phyloP scores from a whole-genome alignment of 2,888 invertebrate species.

The Trachelus tabidus region DNA sequence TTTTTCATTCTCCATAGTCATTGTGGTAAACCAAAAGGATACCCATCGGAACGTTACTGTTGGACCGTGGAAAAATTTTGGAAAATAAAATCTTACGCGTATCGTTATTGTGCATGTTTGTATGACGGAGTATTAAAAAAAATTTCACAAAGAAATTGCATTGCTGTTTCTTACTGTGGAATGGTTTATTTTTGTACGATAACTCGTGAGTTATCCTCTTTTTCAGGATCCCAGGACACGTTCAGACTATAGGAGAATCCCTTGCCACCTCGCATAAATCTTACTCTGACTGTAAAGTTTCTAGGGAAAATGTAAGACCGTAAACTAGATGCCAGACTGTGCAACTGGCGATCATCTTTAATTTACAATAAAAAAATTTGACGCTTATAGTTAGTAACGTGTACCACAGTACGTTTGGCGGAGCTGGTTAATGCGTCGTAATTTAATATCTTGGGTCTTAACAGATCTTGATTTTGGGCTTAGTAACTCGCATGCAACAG shows the following conservation, averaged over 20 bases:
- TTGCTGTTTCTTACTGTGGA: background rate
- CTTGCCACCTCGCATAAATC: background rate
- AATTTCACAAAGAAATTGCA: background rate
- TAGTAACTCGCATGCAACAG: constrained; percentile 9
- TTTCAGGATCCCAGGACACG: background rate
- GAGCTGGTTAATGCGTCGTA: background rate
- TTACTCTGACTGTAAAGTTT: background rate
- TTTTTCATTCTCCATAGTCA: background rate
- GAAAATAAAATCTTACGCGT: background rate
- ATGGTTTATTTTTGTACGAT: background rate
- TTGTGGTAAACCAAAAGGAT: background rate
- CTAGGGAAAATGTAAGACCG: background rate
- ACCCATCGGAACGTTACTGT: background rate
- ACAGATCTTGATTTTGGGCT: constrained; percentile 12
- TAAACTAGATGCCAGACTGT: background rate
- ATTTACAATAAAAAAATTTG: background rate
- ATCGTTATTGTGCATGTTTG: background rate
- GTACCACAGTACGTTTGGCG: background rate
- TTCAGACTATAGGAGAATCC: background rate
- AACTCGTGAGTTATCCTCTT: background rate
- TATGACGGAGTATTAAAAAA: background rate
- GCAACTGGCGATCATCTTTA: background rate
- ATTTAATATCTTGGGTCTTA: background rate
- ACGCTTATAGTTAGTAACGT: background rate
- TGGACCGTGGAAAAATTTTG: background rate